Evolutionary conservation across 1,140 invertebrate species (phyloP).

Genomic region (Saccostrea echinata): DNA sequence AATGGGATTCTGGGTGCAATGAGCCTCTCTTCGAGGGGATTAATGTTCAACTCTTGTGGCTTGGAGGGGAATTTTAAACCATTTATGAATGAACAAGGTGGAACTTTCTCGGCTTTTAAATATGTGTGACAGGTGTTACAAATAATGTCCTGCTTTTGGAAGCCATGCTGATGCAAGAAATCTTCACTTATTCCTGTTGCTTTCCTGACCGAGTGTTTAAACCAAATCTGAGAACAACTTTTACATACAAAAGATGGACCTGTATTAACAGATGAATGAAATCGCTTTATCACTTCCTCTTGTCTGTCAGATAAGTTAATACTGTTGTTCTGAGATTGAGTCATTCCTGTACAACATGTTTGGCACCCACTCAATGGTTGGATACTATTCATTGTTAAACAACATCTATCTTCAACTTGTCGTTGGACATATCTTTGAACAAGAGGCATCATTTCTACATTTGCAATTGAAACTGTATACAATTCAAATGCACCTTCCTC

Average conservation of each 20-base stretch:
- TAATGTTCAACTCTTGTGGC: conserved; percentile 53
- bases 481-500: neutral
- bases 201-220: conserved; percentile 21
- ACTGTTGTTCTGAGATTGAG: conserved; percentile 6
- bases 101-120: conserved; percentile 52
- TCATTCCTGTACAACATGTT: neutral
- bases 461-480: conserved; percentile 4
- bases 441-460: conserved; percentile 2
- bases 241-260: conserved; percentile 22
- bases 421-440: neutral
- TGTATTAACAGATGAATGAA: conserved; percentile 24
- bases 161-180: conserved; percentile 15
- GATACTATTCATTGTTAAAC: neutral
- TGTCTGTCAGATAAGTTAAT: neutral
- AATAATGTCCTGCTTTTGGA: conserved; percentile 35
- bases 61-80: conserved; percentile 51
- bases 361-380: neutral
- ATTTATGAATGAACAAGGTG: conserved; percentile 44
- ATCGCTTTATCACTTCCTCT: neutral
- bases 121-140: conserved; percentile 57
- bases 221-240: conserved; percentile 29
- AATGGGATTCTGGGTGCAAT: conserved; percentile 55
- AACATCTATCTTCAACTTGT: conserved; percentile 14
- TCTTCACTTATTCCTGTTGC: conserved; percentile 8
- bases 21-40: conserved; percentile 50